A percentile compares a stretch with the other conserved stretches of the same genome.
These are phyloP conservation scores for Parasteatoda lunata DNA, from an alignment of 2,888 invertebrate genomes.

Conservation along the genomic window DNA sequence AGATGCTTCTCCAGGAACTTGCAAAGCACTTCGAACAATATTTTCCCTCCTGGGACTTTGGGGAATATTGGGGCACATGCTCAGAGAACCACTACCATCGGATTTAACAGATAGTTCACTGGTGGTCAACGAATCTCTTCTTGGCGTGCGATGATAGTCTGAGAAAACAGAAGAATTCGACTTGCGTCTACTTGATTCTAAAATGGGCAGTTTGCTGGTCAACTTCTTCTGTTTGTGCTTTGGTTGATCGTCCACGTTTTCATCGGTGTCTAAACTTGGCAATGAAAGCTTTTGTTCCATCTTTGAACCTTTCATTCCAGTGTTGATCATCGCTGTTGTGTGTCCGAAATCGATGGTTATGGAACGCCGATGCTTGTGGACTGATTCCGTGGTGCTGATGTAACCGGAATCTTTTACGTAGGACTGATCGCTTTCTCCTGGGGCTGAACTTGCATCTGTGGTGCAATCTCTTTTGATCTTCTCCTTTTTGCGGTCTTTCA, in stretches of 20 bases:
- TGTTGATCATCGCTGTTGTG: conserved; percentile 58
- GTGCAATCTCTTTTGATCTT: conserved; percentile 11
- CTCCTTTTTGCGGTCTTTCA: conserved; percentile 33
- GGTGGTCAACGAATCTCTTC: conserved; percentile 21
- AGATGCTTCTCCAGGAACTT: background rate
- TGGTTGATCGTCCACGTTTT: background rate
- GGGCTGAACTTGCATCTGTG: conserved; percentile 46
- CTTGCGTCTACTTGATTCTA: conserved; percentile 18
- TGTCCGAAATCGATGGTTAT: conserved; percentile 61
- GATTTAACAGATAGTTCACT: conserved; percentile 32
- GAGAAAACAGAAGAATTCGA: conserved; percentile 42
- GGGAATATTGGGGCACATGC: background rate
- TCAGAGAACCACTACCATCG: background rate
- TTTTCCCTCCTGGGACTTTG: conserved; percentile 9
- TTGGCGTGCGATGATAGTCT: conserved; percentile 37
- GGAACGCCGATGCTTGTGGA: conserved; percentile 45
- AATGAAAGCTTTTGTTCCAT: background rate
- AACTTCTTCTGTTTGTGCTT: conserved; percentile 1
- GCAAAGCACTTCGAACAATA: background rate
- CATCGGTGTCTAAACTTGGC: conserved; percentile 10
- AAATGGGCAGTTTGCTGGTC: conserved; percentile 50
- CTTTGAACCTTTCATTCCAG: conserved; percentile 27
- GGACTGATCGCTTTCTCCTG: conserved; percentile 51
- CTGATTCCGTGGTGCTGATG: conserved; percentile 56
- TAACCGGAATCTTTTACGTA: conserved; percentile 56